Evolutionary conservation across 2,888 invertebrate species (phyloP), one percentile per base, ranked within the genome.

Genomic region (Campoplex capitator): DNA sequence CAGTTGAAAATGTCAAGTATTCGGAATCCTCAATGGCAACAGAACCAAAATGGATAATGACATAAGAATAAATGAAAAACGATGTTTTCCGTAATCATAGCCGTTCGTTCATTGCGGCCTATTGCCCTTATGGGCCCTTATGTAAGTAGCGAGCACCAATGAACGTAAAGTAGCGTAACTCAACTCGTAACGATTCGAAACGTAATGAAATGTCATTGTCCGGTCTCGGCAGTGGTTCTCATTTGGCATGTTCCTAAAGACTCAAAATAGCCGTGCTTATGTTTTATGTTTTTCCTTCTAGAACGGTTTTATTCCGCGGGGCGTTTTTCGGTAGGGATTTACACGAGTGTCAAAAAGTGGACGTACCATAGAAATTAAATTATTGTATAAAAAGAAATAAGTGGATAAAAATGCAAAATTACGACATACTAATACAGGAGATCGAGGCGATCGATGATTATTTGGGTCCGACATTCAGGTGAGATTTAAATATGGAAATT

Each of bases 401-500:
- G 28, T 18, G 28, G 16, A 45, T 23, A 79, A 92, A 91, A 84
- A 93, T 94, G 91, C 95, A 95, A 84, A 95, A 96, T 90, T 95
- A 96, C 91, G 96, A 96, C 91, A 94, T 96, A 86, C 95, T 96
- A 88, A 94, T 96, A 67, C 96, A 97, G 95, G 97, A 98, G 95
- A 98, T 98, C 89, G 98, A 98, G 95, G 97, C 98, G 2, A 97
- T 98, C 86, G 98, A 98, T 92, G 98, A 98, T 94, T 98, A 98
- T 92, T 97, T 98, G 97, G 98, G 98, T 1, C 98, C 98, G 77
- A 98, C 98, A 2, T 98, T 98, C 94, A 97, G 98, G 94, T 98
- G 94, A 89, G 91, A 89, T 86, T 58, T 58, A 68, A 56, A 51
- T 23, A 38, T 11, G 51, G 7, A 18, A 51, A 45, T 23, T 13